These are phyloP conservation scores for Folsomia candida DNA, from an alignment of 2,888 invertebrate species.

Conservation along the genomic window DNA sequence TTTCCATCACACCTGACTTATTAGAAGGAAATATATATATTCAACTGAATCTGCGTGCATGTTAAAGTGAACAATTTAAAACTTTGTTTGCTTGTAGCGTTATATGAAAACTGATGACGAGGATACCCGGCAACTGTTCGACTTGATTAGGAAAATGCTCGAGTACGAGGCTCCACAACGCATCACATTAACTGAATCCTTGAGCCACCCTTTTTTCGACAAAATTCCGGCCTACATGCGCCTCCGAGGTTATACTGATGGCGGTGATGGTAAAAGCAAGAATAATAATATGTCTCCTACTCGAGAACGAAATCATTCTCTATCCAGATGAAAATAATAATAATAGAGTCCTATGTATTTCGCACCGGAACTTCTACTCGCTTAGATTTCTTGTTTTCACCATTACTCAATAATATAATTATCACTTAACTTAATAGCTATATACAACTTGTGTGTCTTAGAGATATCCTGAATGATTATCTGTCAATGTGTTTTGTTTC, in stretches of 20 bases:
- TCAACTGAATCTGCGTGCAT: not conserved
- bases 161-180: constrained; percentile 93
- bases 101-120: constrained; percentile 62
- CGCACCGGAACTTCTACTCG: constrained; percentile 1
- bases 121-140: constrained; percentile 90
- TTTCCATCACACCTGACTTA: not conserved
- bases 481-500: constrained; percentile 15
- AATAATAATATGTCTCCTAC: constrained; percentile 56
- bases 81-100: constrained; percentile 37
- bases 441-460: no score
- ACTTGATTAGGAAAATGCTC: constrained; percentile 91
- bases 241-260: constrained; percentile 54
- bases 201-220: constrained; percentile 90
- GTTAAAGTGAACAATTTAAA: not conserved
- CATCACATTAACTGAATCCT: constrained; percentile 80
- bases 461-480: no score
- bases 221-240: constrained; percentile 76
- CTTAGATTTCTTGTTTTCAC: constrained; percentile 5
- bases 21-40: not conserved
- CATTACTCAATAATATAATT: no score
- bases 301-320: constrained; percentile 68
- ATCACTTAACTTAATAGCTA: no score
- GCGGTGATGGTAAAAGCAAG: constrained; percentile 54
- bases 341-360: not conserved
- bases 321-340: constrained; percentile 64